Evolutionary conservation across 2,797 vertebrate genomes (phyloP), one percentile per base, ranked within the genome.

Genomic region (Geotrypetes seraphini): DNA sequence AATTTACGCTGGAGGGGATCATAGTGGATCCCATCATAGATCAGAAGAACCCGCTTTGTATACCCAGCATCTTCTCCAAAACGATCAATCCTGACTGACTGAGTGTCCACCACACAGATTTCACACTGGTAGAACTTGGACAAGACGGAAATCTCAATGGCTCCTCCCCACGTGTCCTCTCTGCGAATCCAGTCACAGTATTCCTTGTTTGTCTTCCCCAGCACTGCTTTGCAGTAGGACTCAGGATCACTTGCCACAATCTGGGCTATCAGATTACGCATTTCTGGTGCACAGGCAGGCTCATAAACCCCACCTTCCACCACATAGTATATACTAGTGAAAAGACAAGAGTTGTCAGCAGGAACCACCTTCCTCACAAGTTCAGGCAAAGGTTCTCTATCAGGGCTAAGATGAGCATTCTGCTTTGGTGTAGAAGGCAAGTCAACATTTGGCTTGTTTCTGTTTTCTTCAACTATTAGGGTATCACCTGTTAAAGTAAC

Each of bases 1-100:
- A 76, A 47, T 40, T 65, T 79, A 15, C 76, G 87, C 52, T 98
- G 91, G 12, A 97, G 82, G 0, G 96, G 96, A 44, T 98, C 95
- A 2, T 98, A 98, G 53, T 98, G 96, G 60, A 98, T 95, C 5
- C 96, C 96, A 3, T 99, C 92, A 5, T 99, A 99, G 61, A 99
- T 96, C 1, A 99, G 81, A 47, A 99, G 73, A 41, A 97, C 95
- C 0, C 95, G 83, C 57, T 85, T 89, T 16, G 62, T 62, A 68
- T 97, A 97, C 11, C 92, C 91, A 0, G 87, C 89, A 7, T 98
- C 95, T 63, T 99, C 96, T 10, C 95, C 96, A 12, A 98, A 99
- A 8, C 94, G 83, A 60, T 97, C 96, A 28, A 98, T 89, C n/a
- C 96, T 74, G 19, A 94, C 90, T 0, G 89, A 97, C 73, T 98